phyloP scores from a whole-genome alignment of 2,888 invertebrate genomes.

The Seira ritae region DNA sequence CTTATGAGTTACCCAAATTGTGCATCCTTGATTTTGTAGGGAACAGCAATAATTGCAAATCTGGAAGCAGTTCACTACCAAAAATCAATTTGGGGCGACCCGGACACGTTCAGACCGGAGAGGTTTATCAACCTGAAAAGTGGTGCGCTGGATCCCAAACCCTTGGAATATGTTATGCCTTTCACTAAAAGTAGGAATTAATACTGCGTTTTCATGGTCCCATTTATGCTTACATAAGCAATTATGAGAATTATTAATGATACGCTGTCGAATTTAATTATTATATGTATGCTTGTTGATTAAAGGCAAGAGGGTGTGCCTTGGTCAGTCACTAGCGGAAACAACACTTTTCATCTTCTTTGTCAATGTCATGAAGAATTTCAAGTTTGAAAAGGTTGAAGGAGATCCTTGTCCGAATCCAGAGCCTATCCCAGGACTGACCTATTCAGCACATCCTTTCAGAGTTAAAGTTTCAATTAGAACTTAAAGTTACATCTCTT shows the following conservation, averaged over 20 bases:
- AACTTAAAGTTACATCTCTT: too few species aligned
- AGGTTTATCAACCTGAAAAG: conserved; percentile 21
- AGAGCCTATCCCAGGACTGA: not conserved
- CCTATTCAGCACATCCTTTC: conserved; percentile 15
- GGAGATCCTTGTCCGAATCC: not conserved
- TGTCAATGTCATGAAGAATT: conserved; percentile 7
- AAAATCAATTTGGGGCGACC: conserved; percentile 42
- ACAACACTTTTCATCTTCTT: conserved; percentile 31
- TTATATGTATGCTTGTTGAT: too few species aligned
- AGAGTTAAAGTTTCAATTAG: conserved; percentile 18
- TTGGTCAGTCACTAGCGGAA: conserved; percentile 30
- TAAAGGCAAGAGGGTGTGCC: conserved; percentile 6
- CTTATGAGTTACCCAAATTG: not conserved
- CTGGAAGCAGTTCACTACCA: conserved; percentile 37
- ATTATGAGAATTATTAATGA: too few species aligned
- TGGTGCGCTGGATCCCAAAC: too few species aligned
- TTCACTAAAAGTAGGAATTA: too few species aligned
- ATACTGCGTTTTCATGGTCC: too few species aligned
- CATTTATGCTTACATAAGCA: not conserved
- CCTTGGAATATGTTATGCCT: too few species aligned
- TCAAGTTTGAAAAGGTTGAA: conserved; percentile 7
- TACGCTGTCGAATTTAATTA: not conserved
- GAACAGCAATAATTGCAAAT: conserved; percentile 1
- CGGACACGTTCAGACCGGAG: conserved; percentile 41
- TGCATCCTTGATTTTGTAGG: not conserved